Percentiles rank a stretch among this genome's conserved stretches.
Conservation (phyloP, 2,113 vertebrate species). For the Siniperca knerii region DNA sequence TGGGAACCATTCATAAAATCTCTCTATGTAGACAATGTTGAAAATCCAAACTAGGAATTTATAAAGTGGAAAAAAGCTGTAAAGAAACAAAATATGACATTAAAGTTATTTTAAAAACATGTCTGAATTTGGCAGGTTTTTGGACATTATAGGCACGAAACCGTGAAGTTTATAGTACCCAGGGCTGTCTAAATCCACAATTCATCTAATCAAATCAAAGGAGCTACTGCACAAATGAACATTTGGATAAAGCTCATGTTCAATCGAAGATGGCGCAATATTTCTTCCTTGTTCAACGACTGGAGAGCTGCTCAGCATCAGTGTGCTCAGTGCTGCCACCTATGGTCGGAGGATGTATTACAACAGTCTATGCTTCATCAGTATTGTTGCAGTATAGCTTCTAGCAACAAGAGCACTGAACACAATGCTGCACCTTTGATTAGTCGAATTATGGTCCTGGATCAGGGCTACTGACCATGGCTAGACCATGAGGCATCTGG, state of each 20-base stretch:
- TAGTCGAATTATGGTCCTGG: not conserved
- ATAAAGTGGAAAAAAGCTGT: not conserved
- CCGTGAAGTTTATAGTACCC: no score
- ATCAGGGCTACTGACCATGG: not conserved
- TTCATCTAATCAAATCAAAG: not conserved
- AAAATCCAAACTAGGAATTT: not conserved
- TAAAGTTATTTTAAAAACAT: no score
- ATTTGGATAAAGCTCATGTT: no score
- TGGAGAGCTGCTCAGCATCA: not conserved
- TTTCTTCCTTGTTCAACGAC: not conserved
- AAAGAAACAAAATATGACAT: not conserved
- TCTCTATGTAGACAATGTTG: not conserved
- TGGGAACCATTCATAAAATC: not conserved
- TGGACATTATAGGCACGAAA: no score
- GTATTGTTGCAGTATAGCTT: not conserved
- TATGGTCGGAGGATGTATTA: not conserved
- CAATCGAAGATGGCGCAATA: not conserved
- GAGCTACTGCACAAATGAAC: not conserved
- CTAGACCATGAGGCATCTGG: not conserved
- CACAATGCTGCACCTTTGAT: not conserved
- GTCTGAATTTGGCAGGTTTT: no score
- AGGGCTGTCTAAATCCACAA: no score
- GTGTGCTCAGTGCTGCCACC: not conserved
- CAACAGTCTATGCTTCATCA: not conserved
- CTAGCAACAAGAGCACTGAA: not conserved